phyloP scores from a whole-genome alignment of 2,113 vertebrate genomes.

The Coryphaenoides rupestris region DNA sequence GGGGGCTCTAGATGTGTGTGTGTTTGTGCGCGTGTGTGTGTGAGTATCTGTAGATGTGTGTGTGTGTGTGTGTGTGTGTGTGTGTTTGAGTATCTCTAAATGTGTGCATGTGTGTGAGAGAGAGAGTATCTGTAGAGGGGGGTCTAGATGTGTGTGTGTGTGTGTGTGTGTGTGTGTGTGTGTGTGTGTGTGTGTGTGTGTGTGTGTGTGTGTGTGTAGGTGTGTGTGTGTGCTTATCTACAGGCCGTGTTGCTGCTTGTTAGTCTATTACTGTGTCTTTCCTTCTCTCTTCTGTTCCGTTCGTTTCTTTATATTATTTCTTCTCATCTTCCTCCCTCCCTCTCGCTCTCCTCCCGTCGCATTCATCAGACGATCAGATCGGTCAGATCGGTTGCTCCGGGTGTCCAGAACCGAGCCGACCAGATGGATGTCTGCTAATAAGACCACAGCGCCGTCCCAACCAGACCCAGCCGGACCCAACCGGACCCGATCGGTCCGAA shows the following conservation, averaged over 20 bases:
- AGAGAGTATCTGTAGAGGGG: neutral
- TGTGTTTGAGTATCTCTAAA: conserved; percentile 1
- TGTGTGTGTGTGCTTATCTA: neutral
- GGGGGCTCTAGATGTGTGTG: neutral
- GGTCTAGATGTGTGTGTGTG: neutral
- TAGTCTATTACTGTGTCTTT: neutral
- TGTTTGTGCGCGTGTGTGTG: neutral
- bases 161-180: neutral
- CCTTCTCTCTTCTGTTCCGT: neutral
- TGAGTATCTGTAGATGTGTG: neutral
- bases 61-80: neutral
- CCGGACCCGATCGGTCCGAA: no score
- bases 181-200: neutral
- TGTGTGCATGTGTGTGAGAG: neutral
- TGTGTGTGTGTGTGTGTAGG: neutral
- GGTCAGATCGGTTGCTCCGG: no score
- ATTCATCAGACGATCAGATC: no score
- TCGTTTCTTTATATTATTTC: no score
- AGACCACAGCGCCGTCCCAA: no score
- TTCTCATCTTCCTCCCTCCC: no score
- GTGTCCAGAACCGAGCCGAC: no score
- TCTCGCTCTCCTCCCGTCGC: no score
- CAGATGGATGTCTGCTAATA: no score
- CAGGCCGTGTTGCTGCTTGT: conserved; percentile 2
- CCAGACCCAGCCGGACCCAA: no score